Percentiles rank a stretch among this genome's conserved stretches.
phyloP scores from a whole-genome alignment of 1,140 invertebrate species.

The Anagrus nilaparvatae region DNA sequence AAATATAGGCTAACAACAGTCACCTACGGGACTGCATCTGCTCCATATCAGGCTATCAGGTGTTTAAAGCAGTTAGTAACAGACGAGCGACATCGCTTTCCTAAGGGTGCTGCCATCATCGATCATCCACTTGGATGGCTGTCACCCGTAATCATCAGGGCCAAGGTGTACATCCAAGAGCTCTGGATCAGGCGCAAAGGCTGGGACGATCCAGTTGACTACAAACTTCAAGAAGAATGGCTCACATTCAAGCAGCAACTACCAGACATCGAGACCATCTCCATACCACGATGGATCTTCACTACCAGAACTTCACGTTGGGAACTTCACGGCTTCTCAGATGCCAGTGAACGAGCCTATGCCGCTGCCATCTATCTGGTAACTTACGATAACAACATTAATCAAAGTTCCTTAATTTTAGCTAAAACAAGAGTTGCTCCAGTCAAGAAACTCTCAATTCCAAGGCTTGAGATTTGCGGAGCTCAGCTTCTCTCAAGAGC shows the following conservation, averaged over 20 bases:
- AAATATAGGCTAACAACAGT: neutral
- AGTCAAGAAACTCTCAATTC: slow-evolving; percentile 35
- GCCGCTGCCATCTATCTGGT: slow-evolving; percentile 24
- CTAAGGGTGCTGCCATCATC: neutral
- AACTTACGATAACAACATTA: neutral
- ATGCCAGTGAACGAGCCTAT: slow-evolving; percentile 23
- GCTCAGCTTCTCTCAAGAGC: slow-evolving; percentile 27
- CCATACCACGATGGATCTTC: slow-evolving; percentile 15
- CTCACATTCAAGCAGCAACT: slow-evolving; percentile 13
- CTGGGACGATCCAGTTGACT: slow-evolving; percentile 29
- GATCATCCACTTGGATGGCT: neutral
- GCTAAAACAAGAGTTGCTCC: slow-evolving; percentile 38
- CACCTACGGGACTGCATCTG: neutral
- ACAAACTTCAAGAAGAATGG: slow-evolving; percentile 20
- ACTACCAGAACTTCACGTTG: neutral
- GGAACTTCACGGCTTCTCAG: slow-evolving; percentile 25
- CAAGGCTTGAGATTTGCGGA: slow-evolving; percentile 40
- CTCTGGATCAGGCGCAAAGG: slow-evolving; percentile 21
- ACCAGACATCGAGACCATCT: slow-evolving; percentile 9
- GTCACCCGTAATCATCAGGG: neutral
- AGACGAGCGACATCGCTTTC: neutral
- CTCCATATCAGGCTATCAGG: neutral
- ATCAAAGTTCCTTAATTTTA: slow-evolving; percentile 19
- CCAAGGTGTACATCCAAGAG: neutral
- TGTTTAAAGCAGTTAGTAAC: neutral